Percentiles rank a stretch among this genome's conserved stretches.
Conservation (phyloP, 2,113 vertebrate genomes). For the Cyphomyrus discorhynchus region DNA sequence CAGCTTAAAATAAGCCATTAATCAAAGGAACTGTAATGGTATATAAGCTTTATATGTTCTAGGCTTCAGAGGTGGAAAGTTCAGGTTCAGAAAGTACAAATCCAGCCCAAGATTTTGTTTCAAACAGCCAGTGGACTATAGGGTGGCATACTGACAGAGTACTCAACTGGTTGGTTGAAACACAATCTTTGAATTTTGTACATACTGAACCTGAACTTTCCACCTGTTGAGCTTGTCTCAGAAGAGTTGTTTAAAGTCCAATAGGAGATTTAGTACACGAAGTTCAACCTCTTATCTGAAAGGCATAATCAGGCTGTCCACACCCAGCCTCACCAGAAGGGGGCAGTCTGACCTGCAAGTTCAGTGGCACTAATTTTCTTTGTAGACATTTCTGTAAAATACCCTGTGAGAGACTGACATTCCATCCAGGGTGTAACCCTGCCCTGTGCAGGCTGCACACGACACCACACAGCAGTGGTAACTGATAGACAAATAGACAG, state of each 20-base stretch:
- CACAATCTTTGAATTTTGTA: neutral
- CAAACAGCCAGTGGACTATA: neutral
- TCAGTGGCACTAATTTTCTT: neutral
- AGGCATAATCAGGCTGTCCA: neutral
- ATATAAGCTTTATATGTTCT: neutral
- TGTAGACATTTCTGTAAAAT: neutral
- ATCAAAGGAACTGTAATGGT: neutral
- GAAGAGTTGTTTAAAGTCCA: neutral
- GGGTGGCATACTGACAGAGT: neutral
- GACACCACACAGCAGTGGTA: neutral
- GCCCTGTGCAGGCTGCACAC: neutral
- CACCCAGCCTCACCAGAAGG: neutral
- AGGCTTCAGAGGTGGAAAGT: neutral
- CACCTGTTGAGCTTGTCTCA: neutral
- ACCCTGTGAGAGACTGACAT: neutral
- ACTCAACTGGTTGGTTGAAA: neutral
- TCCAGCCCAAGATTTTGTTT: neutral
- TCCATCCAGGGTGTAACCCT: neutral
- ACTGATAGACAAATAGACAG: neutral
- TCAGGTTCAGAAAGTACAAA: neutral
- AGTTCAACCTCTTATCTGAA: neutral
- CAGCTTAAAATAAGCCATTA: neutral
- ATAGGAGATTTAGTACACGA: neutral
- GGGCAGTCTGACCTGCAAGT: neutral
- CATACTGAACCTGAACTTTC: neutral